Conservation (phyloP, 2,888 invertebrate species). For the Hybos culiciformis region DNA sequence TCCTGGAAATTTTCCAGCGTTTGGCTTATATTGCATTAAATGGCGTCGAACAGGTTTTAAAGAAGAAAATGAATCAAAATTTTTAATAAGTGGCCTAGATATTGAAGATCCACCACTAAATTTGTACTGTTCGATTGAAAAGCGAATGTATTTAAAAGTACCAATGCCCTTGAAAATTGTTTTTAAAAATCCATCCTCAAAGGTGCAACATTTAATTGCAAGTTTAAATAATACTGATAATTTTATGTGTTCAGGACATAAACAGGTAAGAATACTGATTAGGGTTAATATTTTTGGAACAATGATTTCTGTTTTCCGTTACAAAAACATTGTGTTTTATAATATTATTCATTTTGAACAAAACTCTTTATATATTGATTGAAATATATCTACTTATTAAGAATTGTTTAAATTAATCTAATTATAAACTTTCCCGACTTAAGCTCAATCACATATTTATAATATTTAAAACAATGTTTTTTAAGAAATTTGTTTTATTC, state of each 20-base stretch:
- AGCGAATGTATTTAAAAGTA: slow-evolving; percentile 36
- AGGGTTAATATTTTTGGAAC: not conserved
- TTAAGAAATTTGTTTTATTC: too few species aligned
- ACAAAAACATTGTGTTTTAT: not conserved
- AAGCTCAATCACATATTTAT: too few species aligned
- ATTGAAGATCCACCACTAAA: slow-evolving; percentile 33
- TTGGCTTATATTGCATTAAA: slow-evolving; percentile 33
- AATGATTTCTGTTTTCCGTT: not conserved
- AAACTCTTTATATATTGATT: not conserved
- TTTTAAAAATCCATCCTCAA: slow-evolving; percentile 31
- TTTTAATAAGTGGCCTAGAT: slow-evolving; percentile 29
- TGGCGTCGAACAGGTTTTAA: slow-evolving; percentile 30
- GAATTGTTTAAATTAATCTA: too few species aligned
- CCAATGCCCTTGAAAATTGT: slow-evolving; percentile 34
- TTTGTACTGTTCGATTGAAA: slow-evolving; percentile 34
- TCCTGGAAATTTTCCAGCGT: slow-evolving; percentile 17
- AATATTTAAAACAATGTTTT: too few species aligned
- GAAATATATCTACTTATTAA: not conserved
- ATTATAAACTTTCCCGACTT: too few species aligned
- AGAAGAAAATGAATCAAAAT: slow-evolving; percentile 34
- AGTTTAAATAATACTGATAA: slow-evolving; percentile 46
- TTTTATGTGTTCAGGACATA: slow-evolving; percentile 92
- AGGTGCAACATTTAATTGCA: slow-evolving; percentile 32
- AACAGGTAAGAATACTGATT: slow-evolving; percentile 47
- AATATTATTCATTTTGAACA: not conserved